Conservation (phyloP, 2,888 invertebrate genomes). For the Slavum lentiscoides region DNA sequence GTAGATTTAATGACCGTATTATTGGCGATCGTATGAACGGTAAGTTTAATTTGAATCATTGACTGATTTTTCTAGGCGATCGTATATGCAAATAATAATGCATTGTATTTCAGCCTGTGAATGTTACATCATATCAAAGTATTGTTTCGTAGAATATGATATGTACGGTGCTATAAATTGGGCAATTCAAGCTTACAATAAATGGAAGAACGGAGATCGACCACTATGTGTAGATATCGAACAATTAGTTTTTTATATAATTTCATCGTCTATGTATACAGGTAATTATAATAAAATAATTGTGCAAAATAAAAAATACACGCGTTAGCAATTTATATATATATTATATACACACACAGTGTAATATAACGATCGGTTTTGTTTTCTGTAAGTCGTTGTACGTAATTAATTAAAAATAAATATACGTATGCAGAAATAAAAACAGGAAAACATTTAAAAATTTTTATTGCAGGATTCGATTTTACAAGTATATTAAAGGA, state of each 20-base stretch:
- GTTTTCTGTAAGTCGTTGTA: too few relatives aligned
- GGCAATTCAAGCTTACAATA: neutral
- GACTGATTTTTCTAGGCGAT: too few relatives aligned
- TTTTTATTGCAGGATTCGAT: neutral
- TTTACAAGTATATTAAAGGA: neutral
- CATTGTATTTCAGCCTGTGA: slow-evolving; percentile 14
- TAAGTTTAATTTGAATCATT: neutral
- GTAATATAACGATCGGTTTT: neutral
- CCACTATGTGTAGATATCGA: neutral
- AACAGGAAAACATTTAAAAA: too few relatives aligned
- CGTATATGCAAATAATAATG: too few relatives aligned
- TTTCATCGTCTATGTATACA: neutral
- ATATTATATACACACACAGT: too few relatives aligned
- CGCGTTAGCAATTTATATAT: too few relatives aligned
- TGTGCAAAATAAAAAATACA: too few relatives aligned
- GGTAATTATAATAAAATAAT: neutral
- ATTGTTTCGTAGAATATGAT: neutral
- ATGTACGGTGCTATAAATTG: neutral
- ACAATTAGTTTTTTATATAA: neutral
- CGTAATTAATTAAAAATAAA: too few relatives aligned
- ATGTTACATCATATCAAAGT: neutral
- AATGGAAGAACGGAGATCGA: neutral
- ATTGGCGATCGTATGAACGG: slow-evolving; percentile 7
- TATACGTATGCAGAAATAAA: too few relatives aligned
- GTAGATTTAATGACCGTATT: neutral